Evolutionary conservation across 2,888 invertebrate genomes (phyloP), one percentile per base, ranked within the genome.

Genomic region (Exephanes ischioxanthus): DNA sequence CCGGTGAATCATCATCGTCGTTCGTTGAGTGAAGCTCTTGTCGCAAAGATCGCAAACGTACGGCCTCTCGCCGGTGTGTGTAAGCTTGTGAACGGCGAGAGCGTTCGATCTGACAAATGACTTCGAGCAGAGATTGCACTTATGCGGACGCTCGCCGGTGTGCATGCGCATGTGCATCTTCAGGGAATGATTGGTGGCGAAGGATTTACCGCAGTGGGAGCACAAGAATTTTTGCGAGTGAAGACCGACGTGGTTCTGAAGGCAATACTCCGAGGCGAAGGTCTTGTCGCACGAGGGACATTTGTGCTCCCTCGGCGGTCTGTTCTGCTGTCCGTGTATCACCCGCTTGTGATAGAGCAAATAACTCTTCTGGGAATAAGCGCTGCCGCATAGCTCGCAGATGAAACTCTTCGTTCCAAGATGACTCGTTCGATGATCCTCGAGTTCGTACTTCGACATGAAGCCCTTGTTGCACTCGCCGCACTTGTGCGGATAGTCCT

Each of bases 171-270:
- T 77, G 58, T 86, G 83, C 80, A 86, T 77, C n/a, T 58, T 79
- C n/a, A 87, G 68, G 9, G 87, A 81, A 14, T 86, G 80, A 86
- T 87, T 87, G 2, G 86, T 72, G 6, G 84, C 86, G 6, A 87
- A 87, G 66, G 86, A 86, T 66, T 87, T 87, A 72, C 87, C 87
- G 61, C 87, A 86, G 11, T 86, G 84, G 3, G 88, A 88, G 72
- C 89, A 89, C 48, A 89, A 80, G 48, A 89, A 89, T 55, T 89
- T 89, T 53, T 89, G 88, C 0, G 89, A 86, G 51, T 89, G 89
- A 0, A 88, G 76, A 33, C 85, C 83, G 3, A 86, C 66, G 80
- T 89, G 89, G 81, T 86, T 87, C 30, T 79, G 76, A 2, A 87
- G 66, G 41, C 86, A 83, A 22, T 87, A 86, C 26, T 87, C 77